Evolutionary conservation across 2,888 invertebrate species (phyloP).

Genomic region (Idaea dimidiata): DNA sequence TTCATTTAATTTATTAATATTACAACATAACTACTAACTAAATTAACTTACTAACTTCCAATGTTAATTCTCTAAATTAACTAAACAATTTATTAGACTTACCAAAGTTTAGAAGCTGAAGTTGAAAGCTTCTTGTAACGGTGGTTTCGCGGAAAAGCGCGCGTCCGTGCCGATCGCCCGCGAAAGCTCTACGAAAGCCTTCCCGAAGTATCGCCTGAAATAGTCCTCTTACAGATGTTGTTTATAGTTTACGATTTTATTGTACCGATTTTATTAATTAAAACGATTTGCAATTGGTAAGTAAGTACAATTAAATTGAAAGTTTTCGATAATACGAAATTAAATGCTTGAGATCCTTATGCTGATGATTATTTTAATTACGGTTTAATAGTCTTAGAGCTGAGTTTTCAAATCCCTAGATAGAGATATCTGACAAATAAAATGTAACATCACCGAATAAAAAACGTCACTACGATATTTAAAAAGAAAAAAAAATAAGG

Average conservation of each 20-base stretch:
- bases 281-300: background rate
- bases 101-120: conserved; percentile 2
- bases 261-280: background rate
- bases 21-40: background rate
- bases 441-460: no score
- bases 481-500: no score
- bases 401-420: no score
- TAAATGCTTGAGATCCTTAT: no score
- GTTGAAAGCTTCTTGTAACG: background rate
- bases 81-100: background rate
- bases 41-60: background rate
- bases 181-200: background rate
- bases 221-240: background rate
- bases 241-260: background rate
- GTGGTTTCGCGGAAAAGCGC: background rate
- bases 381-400: no score
- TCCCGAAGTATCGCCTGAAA: background rate
- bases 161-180: background rate
- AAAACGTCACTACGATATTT: no score
- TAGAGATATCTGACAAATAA: no score
- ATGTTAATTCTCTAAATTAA: background rate
- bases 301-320: no score
- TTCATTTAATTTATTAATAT: no score
- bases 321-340: no score
- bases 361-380: no score